phyloP scores from a whole-genome alignment of 2,888 invertebrate genomes.

The Eupithecia abbreviata region DNA sequence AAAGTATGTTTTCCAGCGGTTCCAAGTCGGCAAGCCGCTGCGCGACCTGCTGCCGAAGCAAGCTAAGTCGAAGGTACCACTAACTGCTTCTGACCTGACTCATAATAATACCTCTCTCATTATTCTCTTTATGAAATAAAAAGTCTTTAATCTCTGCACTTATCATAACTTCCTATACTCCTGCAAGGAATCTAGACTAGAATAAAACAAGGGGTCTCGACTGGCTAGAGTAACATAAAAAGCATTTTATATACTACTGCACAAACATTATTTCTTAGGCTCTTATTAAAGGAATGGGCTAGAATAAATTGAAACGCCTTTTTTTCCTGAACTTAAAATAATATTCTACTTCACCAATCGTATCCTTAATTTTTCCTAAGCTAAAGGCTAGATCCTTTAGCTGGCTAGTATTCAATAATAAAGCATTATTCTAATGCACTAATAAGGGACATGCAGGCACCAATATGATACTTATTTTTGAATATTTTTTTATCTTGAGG shows the following conservation, averaged over 20 bases:
- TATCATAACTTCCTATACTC: neutral
- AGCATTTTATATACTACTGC: neutral
- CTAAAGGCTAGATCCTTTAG: neutral
- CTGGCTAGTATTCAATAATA: neutral
- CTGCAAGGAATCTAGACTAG: neutral
- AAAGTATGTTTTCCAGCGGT: slow-evolving; percentile 73
- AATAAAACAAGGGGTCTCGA: too few species aligned
- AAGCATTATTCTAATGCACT: too few species aligned
- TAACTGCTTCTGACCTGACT: slow-evolving; percentile 1
- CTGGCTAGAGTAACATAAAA: neutral
- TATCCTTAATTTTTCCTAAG: neutral
- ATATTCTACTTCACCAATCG: neutral
- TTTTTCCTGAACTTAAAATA: neutral
- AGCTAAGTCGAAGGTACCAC: slow-evolving; percentile 70
- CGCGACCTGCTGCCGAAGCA: slow-evolving; percentile 65
- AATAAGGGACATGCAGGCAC: too few species aligned
- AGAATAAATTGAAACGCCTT: neutral
- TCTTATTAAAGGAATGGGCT: neutral
- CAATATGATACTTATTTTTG: too few species aligned
- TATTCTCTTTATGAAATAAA: neutral
- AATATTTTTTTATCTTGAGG: too few species aligned
- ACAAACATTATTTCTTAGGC: neutral
- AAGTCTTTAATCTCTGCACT: neutral
- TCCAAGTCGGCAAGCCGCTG: slow-evolving; percentile 65
- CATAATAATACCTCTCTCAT: neutral